phyloP scores from a whole-genome alignment of 2,888 invertebrate genomes.

The Schizotus pectinicornis region DNA sequence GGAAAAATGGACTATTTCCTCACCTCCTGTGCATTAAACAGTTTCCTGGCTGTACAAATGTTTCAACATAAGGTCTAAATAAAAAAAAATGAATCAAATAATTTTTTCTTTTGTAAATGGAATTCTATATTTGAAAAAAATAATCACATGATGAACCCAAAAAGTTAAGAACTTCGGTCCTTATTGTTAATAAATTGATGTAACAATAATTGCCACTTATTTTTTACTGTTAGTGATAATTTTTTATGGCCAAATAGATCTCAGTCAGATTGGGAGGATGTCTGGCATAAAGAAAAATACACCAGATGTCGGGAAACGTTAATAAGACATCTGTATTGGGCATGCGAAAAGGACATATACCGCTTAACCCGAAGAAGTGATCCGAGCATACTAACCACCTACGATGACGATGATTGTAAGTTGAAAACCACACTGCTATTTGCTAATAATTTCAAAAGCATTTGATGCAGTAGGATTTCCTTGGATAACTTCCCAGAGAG shows the following conservation, averaged over 20 bases:
- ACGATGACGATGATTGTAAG: slow-evolving; percentile 31
- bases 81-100: too few species aligned
- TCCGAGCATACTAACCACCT: slow-evolving; percentile 15
- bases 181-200: too few species aligned
- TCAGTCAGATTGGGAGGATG: slow-evolving; percentile 65
- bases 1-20: too few species aligned
- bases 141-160: too few species aligned
- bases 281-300: slow-evolving; percentile 66
- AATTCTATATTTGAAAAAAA: too few species aligned
- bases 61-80: too few species aligned
- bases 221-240: neutral
- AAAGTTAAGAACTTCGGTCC: too few species aligned
- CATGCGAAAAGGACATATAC: slow-evolving; percentile 69
- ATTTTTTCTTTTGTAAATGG: too few species aligned
- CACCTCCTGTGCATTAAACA: too few species aligned
- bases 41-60: too few species aligned
- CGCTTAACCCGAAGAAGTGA: slow-evolving; percentile 60
- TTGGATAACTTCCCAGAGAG: slow-evolving; percentile 55
- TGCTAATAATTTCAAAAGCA: too few species aligned
- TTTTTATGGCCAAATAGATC: slow-evolving; percentile 51
- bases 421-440: slow-evolving; percentile 13
- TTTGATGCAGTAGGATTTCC: slow-evolving; percentile 46
- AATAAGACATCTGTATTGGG: slow-evolving; percentile 65
- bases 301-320: slow-evolving; percentile 65
- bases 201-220: too few species aligned